A percentile compares a stretch with the other conserved stretches of the same genome.
Evolutionary conservation across 1,140 invertebrate genomes (phyloP).

Genomic region (Venturia canescens): DNA sequence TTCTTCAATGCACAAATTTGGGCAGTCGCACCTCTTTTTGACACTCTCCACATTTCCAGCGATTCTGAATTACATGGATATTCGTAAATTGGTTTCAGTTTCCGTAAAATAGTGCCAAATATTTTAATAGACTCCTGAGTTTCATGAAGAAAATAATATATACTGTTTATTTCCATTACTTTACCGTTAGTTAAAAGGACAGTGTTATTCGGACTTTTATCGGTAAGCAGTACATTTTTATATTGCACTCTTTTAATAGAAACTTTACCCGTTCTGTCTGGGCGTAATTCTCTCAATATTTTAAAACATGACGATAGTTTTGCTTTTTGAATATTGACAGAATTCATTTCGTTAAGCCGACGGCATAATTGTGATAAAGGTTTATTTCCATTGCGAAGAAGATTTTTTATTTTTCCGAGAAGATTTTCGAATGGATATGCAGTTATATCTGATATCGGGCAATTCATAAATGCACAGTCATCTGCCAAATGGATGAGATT

Average conservation of each 20-base stretch:
- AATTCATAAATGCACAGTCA: background rate
- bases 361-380: too few species aligned
- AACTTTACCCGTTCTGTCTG: too few species aligned
- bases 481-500: too few species aligned
- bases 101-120: background rate
- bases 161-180: conserved; percentile 40
- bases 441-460: background rate
- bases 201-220: conserved; percentile 38
- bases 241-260: conserved; percentile 20
- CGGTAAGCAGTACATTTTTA: conserved; percentile 14
- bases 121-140: conserved; percentile 7
- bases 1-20: too few species aligned
- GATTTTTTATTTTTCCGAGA: too few species aligned
- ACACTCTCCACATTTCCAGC: conserved; percentile 41
- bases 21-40: conserved; percentile 6
- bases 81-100: conserved; percentile 22
- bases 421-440: too few species aligned
- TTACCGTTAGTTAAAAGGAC: conserved; percentile 32
- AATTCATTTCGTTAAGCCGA: too few species aligned
- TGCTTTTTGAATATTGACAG: too few species aligned
- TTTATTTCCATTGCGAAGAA: too few species aligned
- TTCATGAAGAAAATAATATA: conserved; percentile 11
- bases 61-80: conserved; percentile 42
- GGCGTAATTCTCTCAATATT: too few species aligned
- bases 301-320: too few species aligned